These are phyloP conservation scores for Aporrectodea caliginosa DNA, from an alignment of 1,140 invertebrate species.

Conservation along the genomic window DNA sequence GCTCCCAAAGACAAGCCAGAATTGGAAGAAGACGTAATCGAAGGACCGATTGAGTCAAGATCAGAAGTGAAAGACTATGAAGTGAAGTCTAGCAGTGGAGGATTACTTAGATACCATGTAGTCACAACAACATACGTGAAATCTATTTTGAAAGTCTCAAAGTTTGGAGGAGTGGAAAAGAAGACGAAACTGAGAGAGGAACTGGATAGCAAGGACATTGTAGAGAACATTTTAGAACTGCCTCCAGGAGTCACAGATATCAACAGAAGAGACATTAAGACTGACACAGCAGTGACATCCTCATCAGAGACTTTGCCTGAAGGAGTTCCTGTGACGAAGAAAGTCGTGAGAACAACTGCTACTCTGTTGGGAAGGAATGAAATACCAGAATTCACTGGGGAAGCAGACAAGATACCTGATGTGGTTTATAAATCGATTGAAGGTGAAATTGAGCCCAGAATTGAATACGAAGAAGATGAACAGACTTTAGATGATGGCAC, in stretches of 20 bases:
- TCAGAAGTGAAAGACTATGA: neutral
- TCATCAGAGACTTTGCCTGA: neutral
- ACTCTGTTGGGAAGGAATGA: neutral
- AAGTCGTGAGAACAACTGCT: neutral
- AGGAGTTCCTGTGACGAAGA: neutral
- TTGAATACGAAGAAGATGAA: neutral
- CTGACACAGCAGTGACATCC: neutral
- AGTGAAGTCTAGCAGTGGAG: neutral
- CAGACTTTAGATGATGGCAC: neutral
- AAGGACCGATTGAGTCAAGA: neutral
- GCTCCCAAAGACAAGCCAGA: neutral
- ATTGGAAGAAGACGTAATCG: neutral
- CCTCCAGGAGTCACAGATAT: neutral
- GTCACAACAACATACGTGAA: neutral
- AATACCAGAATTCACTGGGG: neutral
- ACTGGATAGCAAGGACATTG: neutral
- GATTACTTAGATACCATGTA: neutral
- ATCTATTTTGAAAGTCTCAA: neutral
- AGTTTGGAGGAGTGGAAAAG: neutral
- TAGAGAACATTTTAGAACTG: neutral
- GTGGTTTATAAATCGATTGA: neutral
- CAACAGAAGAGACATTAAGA: neutral
- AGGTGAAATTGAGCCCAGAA: neutral
- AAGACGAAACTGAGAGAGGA: neutral
- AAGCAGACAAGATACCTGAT: neutral